Percentiles rank a stretch among this genome's conserved stretches.
Conservation (phyloP, 2,797 vertebrate species). For the Rhinatrema bivittatum region DNA sequence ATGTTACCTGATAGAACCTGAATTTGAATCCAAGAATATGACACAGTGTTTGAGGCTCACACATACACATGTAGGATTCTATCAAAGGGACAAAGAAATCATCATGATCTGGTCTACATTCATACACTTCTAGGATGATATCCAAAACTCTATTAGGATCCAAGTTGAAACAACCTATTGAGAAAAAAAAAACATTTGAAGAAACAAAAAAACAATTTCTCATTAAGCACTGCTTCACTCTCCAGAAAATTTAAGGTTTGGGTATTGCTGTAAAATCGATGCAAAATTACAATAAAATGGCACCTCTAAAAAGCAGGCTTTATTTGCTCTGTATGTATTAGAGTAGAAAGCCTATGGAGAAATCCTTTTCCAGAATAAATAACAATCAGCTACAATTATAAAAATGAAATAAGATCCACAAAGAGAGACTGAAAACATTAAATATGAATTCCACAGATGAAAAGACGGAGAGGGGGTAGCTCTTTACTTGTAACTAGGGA, state of each 20-base stretch:
- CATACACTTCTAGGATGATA: conserved; percentile 93
- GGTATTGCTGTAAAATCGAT: no score
- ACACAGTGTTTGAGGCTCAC: conserved; percentile 94
- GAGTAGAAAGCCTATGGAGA: not conserved
- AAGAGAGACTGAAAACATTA: no score
- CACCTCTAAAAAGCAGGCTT: not conserved
- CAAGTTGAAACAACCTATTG: conserved; percentile 91
- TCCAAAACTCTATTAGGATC: conserved; percentile 96
- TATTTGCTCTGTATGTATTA: not conserved
- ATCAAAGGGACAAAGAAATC: conserved; percentile 94
- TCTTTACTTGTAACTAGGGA: no score
- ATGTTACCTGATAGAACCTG: conserved; percentile 96
- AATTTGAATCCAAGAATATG: conserved; percentile 98
- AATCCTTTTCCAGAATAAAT: conserved; percentile 1
- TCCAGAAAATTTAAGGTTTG: no score
- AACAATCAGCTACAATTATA: conserved; percentile 2
- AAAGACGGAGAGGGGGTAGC: no score
- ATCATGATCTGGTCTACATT: conserved; percentile 90
- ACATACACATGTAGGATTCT: conserved; percentile 93
- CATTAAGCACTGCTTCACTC: no score
- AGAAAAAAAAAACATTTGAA: conserved; percentile 26
- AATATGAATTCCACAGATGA: no score
- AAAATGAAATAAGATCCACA: conserved; percentile 3
- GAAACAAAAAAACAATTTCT: conserved; percentile 14
- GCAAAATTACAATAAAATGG: not conserved